Conservation (phyloP, 2,113 vertebrate genomes). For the Turdus rufiventris region DNA sequence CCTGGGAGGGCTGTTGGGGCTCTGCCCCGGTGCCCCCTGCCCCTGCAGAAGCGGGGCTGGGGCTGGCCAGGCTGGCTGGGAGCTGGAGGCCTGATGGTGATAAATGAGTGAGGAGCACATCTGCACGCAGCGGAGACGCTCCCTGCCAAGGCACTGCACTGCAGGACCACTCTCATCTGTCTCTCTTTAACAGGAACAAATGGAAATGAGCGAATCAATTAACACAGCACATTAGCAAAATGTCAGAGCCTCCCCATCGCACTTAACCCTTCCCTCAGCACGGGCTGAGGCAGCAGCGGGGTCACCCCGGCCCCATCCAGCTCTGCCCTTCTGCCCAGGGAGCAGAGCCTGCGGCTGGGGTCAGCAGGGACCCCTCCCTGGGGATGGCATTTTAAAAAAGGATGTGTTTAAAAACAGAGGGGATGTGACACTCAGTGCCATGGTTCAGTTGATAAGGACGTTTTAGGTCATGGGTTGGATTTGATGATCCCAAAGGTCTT, state of each 20-base stretch:
- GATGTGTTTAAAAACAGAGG: neutral
- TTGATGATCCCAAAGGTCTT: neutral
- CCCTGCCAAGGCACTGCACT: constrained; percentile 82
- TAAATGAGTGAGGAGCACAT: constrained; percentile 74
- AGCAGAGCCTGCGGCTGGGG: neutral
- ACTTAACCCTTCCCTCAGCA: constrained; percentile 61
- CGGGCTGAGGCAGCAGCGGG: neutral
- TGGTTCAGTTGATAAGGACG: neutral
- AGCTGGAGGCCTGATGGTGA: constrained; percentile 24
- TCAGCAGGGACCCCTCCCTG: neutral
- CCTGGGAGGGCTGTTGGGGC: neutral
- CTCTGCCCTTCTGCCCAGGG: neutral
- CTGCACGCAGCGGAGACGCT: constrained; percentile 77
- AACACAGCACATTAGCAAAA: constrained; percentile 87
- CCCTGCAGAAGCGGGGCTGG: neutral
- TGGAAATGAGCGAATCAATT: constrained; percentile 95
- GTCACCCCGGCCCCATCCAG: accelerated
- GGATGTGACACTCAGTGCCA: neutral
- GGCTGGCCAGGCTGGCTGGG: neutral
- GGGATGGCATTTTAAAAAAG: neutral
- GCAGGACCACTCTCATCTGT: constrained; percentile 87
- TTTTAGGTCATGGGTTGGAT: neutral
- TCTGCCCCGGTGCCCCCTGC: neutral
- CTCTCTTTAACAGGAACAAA: constrained; percentile 90
- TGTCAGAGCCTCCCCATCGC: constrained; percentile 76